These are phyloP conservation scores for Theodoxus fluviatilis DNA, from an alignment of 2,888 invertebrate species.

Conservation along the genomic window DNA sequence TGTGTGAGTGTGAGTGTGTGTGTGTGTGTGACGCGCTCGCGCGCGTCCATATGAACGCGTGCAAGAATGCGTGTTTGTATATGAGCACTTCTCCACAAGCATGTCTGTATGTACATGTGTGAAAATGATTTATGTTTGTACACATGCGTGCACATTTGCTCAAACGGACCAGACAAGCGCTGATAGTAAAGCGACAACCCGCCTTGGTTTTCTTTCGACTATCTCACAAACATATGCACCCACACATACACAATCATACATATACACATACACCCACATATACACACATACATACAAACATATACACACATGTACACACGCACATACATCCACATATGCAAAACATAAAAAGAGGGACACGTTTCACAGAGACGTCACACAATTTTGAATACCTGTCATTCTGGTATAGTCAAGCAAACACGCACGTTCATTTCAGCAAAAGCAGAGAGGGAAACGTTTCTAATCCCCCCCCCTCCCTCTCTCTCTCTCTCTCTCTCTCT, in stretches of 20 bases:
- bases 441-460: conserved; percentile 31
- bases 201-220: no score
- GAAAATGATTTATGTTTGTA: background rate
- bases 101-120: no score
- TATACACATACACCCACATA: no score
- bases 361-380: conserved; percentile 10
- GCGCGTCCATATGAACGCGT: no score
- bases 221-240: no score
- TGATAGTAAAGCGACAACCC: no score
- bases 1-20: conserved; percentile 22
- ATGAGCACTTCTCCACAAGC: no score
- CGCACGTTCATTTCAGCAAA: background rate
- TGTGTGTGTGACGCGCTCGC: conserved; percentile 15
- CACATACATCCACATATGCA: conserved; percentile 4
- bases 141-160: background rate
- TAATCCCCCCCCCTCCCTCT: background rate
- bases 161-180: no score
- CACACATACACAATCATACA: no score
- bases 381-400: no score
- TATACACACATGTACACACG: conserved; percentile 1
- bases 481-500: conserved; percentile 16
- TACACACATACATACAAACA: background rate
- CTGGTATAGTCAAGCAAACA: no score
- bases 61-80: conserved; percentile 3
- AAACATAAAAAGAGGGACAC: conserved; percentile 28